Evolutionary conservation across 2,113 vertebrate genomes (phyloP), one percentile per base, ranked within the genome.

Genomic region (Alaudala cheleensis): DNA sequence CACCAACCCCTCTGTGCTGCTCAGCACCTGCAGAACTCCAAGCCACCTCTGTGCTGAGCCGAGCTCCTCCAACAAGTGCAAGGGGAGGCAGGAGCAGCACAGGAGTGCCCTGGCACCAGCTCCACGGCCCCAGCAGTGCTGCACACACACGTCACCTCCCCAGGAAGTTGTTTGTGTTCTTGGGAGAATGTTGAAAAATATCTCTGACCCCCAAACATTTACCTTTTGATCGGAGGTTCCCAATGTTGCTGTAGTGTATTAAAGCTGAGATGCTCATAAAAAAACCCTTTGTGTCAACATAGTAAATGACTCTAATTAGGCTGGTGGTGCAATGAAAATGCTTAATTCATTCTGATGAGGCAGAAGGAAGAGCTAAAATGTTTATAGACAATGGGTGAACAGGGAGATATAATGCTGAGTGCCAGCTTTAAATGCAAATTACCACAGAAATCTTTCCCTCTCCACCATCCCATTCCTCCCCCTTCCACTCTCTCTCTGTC

Each of bases 331-430:
- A 97, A 96, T 96, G 94, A 97, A 96, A 96, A 97, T 97, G 93
- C 96, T 97, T 97, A 96, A 97, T 97, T 97, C 96, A 96, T 97
- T 97, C 96, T 96, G 96, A 97, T 97, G 97, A 97, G 96, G 96
- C 95, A 97, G 96, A 97, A 97, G 97, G 96, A 97, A 97, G 95
- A 97, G 96, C 94, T 98, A 96, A 97, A 97, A 97, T 98, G 97
- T 97, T 97, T 97, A 97, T 97, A 97, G 96, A 97, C 97, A 98
- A 97, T 96, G 97, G 96, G 97, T 97, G 97, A 97, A 97, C 92
- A 96, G 97, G 97, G 97, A 97, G 97, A 97, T 97, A 98, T 97
- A 97, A 97, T 97, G 96, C 96, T 97, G 97, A 98, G 95, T 96
- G 95, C 97, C 95, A 97, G 96, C 96, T 98, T 98, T 97, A 97